These are phyloP conservation scores for Mesodorylaimus sp. DNA, from an alignment of 2,888 invertebrate genomes.

Conservation along the genomic window DNA sequence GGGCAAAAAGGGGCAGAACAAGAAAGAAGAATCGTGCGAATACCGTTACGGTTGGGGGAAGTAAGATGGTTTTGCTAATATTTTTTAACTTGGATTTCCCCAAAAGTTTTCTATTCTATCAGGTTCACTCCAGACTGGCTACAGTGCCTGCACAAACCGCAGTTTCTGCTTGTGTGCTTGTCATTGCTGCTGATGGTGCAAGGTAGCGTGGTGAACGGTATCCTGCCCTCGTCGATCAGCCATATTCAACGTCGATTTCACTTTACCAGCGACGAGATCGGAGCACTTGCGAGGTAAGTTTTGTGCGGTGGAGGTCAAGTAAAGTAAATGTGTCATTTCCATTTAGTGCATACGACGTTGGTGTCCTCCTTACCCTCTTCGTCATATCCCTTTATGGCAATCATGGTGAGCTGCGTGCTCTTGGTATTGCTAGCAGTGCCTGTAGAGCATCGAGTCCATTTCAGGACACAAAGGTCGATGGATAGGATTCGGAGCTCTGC, in stretches of 20 bases:
- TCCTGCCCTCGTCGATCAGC: conserved; percentile 30
- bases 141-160: conserved; percentile 24
- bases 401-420: conserved; percentile 6
- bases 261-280: conserved; percentile 56
- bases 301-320: no score
- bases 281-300: conserved; percentile 59
- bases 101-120: no score
- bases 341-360: conserved; percentile 74
- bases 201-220: conserved; percentile 33
- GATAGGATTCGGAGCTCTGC: conserved; percentile 54
- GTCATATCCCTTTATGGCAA: conserved; percentile 62
- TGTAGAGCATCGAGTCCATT: neutral
- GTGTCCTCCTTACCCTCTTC: conserved; percentile 54
- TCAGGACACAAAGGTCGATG: conserved; percentile 38
- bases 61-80: no score
- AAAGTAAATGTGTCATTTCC: no score
- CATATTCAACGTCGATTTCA: conserved; percentile 29
- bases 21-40: no score
- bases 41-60: no score
- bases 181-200: conserved; percentile 31
- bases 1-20: no score
- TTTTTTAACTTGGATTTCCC: no score
- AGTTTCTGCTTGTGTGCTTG: conserved; percentile 21
- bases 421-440: neutral
- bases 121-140: conserved; percentile 26